Percentiles rank a stretch among this genome's conserved stretches.
phyloP scores from a whole-genome alignment of 2,797 vertebrate genomes.

The Erithacus rubecula region DNA sequence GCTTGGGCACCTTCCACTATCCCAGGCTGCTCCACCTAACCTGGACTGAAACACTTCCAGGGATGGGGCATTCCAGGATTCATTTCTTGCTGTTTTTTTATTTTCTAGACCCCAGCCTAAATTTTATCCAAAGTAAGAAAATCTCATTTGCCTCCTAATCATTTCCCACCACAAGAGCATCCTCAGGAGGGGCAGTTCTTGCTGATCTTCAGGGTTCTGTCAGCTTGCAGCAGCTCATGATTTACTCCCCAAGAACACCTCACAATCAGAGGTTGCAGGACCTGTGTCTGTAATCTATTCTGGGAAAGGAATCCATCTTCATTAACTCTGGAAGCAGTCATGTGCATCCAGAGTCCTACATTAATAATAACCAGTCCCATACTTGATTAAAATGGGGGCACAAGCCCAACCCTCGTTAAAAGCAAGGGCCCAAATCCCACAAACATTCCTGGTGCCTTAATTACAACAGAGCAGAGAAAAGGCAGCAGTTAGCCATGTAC shows the following conservation, averaged over 20 bases:
- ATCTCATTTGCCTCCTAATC: neutral
- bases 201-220: neutral
- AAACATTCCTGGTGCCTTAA: slow-evolving; percentile 30
- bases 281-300: neutral
- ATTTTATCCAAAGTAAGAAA: neutral
- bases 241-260: neutral
- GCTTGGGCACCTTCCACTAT: neutral
- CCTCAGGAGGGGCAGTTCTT: neutral
- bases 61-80: neutral
- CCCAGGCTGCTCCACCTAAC: neutral
- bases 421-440: neutral
- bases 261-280: neutral
- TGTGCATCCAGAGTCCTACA: neutral
- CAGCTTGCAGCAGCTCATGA: neutral
- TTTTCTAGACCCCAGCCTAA: neutral
- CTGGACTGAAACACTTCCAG: neutral
- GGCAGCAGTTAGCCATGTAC: neutral
- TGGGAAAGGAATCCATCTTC: slow-evolving; percentile 30
- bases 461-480: slow-evolving; percentile 1
- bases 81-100: neutral
- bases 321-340: slow-evolving; percentile 6
- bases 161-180: neutral
- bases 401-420: neutral
- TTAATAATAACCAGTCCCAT: neutral
- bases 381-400: slow-evolving; percentile 24